Percentiles rank a stretch among this genome's conserved stretches.
Conservation (phyloP, 2,113 vertebrate species). For the Heptranchias perlo region DNA sequence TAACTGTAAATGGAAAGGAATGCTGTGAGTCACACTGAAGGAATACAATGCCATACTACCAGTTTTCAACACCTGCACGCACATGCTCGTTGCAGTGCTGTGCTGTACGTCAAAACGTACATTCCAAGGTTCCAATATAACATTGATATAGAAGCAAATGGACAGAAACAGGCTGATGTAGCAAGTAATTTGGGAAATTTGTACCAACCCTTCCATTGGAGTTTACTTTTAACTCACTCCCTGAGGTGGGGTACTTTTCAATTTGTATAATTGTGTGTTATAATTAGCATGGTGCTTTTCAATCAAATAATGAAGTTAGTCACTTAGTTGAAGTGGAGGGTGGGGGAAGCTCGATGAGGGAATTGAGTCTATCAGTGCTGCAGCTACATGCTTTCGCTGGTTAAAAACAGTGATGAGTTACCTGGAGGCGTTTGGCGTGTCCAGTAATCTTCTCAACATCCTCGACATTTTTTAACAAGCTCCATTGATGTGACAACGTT, state of each 20-base stretch:
- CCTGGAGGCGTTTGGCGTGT: not conserved
- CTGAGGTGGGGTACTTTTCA: not conserved
- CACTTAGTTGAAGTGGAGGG: not conserved
- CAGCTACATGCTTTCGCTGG: not conserved
- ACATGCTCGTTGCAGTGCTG: not conserved
- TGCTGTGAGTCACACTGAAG: not conserved
- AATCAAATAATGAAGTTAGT: conserved; percentile 7
- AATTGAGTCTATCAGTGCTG: not conserved
- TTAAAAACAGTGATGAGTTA: not conserved
- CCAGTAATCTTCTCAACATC: not conserved
- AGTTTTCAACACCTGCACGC: not conserved
- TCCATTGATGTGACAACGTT: not conserved
- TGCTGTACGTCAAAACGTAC: not conserved
- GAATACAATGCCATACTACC: not conserved
- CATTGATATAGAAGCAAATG: not conserved
- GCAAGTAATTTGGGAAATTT: conserved; percentile 22
- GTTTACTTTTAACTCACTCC: not conserved
- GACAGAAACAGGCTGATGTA: not conserved
- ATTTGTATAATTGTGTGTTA: not conserved
- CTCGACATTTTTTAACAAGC: not conserved
- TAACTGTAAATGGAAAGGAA: not conserved
- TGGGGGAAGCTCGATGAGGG: not conserved
- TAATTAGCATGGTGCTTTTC: not conserved
- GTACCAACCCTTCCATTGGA: not conserved
- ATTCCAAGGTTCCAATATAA: not conserved